phyloP scores from a whole-genome alignment of 2,888 invertebrate genomes.

The Ormyrus nitidulus region DNA sequence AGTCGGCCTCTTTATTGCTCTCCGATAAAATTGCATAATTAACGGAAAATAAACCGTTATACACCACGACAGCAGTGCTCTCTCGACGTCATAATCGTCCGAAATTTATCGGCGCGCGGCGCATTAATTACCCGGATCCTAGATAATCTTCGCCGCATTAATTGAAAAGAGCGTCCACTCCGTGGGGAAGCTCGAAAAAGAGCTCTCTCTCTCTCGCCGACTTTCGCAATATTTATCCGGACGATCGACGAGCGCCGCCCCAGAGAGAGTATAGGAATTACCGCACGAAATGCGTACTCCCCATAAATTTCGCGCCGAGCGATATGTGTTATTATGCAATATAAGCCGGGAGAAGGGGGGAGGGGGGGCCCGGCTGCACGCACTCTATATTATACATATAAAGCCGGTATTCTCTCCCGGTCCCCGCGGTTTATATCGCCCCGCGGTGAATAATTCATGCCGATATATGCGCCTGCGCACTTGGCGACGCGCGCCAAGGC shows the following conservation, averaged over 20 bases:
- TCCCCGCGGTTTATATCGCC: slow-evolving; percentile 58
- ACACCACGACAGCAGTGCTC: no score
- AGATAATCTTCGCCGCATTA: slow-evolving; percentile 28
- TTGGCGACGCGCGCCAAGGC: not conserved
- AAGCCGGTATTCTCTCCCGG: slow-evolving; percentile 23
- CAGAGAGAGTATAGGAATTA: slow-evolving; percentile 25
- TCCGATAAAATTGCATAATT: no score
- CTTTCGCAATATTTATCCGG: slow-evolving; percentile 27
- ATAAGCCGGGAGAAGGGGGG: slow-evolving; percentile 12
- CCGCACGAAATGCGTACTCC: slow-evolving; percentile 40
- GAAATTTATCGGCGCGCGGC: no score
- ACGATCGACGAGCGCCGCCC: slow-evolving; percentile 34
- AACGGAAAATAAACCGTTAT: no score
- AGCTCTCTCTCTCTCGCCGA: not conserved
- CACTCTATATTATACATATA: slow-evolving; percentile 12
- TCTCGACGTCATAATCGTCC: no score
- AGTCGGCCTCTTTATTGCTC: no score
- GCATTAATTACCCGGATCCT: slow-evolving; percentile 22
- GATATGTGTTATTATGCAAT: slow-evolving; percentile 38
- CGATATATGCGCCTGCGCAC: slow-evolving; percentile 50
- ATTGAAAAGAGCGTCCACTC: slow-evolving; percentile 31
- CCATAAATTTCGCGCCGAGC: slow-evolving; percentile 38
- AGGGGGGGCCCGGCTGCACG: not conserved
- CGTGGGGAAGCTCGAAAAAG: not conserved
- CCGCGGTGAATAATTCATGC: slow-evolving; percentile 61